Evolutionary conservation across 2,888 invertebrate genomes (phyloP).

Genomic region (Lacanobia oleracea): DNA sequence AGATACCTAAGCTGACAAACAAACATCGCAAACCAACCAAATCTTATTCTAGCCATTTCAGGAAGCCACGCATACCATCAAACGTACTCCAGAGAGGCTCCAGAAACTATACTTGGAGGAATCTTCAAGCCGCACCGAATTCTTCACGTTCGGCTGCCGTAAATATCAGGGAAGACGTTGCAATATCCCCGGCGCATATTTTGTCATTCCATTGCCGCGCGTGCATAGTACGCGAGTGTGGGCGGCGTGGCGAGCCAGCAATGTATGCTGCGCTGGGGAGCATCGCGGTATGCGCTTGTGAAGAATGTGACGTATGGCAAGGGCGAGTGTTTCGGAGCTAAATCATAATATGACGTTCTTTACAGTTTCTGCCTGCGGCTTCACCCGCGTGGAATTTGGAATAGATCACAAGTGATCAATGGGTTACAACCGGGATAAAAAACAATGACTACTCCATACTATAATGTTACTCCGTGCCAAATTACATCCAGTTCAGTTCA

Average conservation of each 20-base stretch:
- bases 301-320: slow-evolving; percentile 25
- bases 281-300: slow-evolving; percentile 13
- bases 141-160: slow-evolving; percentile 42
- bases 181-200: slow-evolving; percentile 47
- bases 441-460: too few relatives aligned
- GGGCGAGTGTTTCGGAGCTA: background rate
- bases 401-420: too few relatives aligned
- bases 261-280: slow-evolving; percentile 34
- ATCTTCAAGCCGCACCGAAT: slow-evolving; percentile 20
- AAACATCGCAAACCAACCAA: background rate
- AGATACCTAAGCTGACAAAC: too few relatives aligned
- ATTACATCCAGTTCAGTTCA: background rate
- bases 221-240: slow-evolving; percentile 42
- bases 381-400: too few relatives aligned
- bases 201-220: slow-evolving; percentile 50
- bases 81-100: slow-evolving; percentile 8
- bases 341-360: too few relatives aligned
- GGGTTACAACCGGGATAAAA: too few relatives aligned
- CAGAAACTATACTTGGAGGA: slow-evolving; percentile 32
- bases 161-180: slow-evolving; percentile 47
- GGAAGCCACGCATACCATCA: slow-evolving; percentile 11
- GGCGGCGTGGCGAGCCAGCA: slow-evolving; percentile 29
- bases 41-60: background rate
- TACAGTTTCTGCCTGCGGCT: too few relatives aligned
- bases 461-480: too few relatives aligned